Evolutionary conservation across 2,888 invertebrate genomes (phyloP), one percentile per base, ranked within the genome.

Genomic region (Cabera pusaria): DNA sequence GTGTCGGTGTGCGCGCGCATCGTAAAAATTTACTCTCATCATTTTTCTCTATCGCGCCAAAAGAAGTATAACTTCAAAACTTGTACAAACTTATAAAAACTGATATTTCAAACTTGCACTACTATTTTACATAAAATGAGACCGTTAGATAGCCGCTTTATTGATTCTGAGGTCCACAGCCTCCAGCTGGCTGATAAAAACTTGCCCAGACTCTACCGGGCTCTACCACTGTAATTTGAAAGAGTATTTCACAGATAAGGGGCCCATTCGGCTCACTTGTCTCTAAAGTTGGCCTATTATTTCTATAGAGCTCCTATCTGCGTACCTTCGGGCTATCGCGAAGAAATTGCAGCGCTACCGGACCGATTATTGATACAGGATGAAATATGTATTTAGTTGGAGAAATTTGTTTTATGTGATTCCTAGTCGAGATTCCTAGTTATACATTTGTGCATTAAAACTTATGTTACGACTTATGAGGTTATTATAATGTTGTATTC

Each of bases 321-420:
- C 63, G 23, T 24, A 18, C 23, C 67, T 46, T 16, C 34, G 57
- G 77, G 67, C 59, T 38, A 52, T 52, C 65, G 59, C 50, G 64
- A 70, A 49, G 49, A 49, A 51, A 45, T 6, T 33, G 38, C 39
- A 21, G 37, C 21, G 49, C 49, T 52, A 41, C 49, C 37, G 51
- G 29, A 10, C 37, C 34, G 41, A 52, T 52, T 46, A 64, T 63
- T 64, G 68, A 64, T 64, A 70, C 67, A 68, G 53, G 72, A 77
- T 83, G 81, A 83, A 81, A 79, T 84, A 83, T 83, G 81, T 77
- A 75, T 75, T 73, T 76, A 76, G 76, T 80, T 78, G 69, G 70
- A 67, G 66, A 68, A 72, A 72, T 49, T 45, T 42, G 45, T 49
- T 46, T 38, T 39, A 44, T 10, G 21, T 17, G 25, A 35, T 41